Conservation (phyloP, 2,888 invertebrate genomes). For the Dasysyrphus tricinctus region DNA sequence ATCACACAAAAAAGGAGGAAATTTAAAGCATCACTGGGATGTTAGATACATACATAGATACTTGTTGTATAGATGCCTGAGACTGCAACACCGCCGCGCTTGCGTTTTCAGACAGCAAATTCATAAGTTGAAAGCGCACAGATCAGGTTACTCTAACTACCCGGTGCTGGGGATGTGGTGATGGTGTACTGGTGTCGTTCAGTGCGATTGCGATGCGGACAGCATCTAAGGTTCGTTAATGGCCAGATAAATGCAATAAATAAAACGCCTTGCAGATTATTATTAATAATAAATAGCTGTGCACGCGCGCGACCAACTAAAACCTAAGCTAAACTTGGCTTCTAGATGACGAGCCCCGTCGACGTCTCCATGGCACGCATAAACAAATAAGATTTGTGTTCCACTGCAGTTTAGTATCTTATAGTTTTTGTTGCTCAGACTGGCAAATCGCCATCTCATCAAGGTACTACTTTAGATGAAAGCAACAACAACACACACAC, state of each 20-base stretch:
- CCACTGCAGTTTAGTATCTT: slow-evolving; percentile 29
- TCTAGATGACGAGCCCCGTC: slow-evolving; percentile 45
- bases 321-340: slow-evolving; percentile 38
- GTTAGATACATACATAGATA: slow-evolving; percentile 26
- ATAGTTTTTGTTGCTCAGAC: not conserved
- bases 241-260: slow-evolving; percentile 75
- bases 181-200: slow-evolving; percentile 14
- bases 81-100: not conserved
- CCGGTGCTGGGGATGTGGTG: slow-evolving; percentile 19
- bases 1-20: slow-evolving; percentile 47
- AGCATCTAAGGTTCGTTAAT: slow-evolving; percentile 75
- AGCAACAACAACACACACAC: slow-evolving; percentile 21
- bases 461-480: slow-evolving; percentile 72
- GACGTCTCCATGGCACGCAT: slow-evolving; percentile 69
- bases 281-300: slow-evolving; percentile 74
- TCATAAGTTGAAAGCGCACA: slow-evolving; percentile 69
- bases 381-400: slow-evolving; percentile 75
- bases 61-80: slow-evolving; percentile 4
- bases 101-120: slow-evolving; percentile 52
- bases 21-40: slow-evolving; percentile 42
- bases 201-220: slow-evolving; percentile 63
- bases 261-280: slow-evolving; percentile 75
- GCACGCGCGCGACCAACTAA: slow-evolving; percentile 34
- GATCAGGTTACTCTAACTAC: slow-evolving; percentile 65
- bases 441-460: slow-evolving; percentile 74